Evolutionary conservation across 2,888 invertebrate species (phyloP).

Genomic region (Lasioglossum calceatum): DNA sequence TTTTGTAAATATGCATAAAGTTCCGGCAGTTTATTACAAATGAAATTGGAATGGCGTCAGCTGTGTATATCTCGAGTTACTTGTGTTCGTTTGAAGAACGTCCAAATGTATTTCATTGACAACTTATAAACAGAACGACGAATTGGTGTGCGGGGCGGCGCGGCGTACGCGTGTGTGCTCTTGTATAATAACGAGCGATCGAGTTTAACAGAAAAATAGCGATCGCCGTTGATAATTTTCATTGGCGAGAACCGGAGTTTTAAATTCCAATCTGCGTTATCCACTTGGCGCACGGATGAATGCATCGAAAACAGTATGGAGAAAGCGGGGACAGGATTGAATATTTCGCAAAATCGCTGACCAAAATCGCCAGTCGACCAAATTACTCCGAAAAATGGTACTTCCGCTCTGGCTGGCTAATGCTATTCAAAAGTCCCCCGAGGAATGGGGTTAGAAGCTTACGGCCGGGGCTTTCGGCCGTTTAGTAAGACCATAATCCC

Average conservation of each 20-base stretch:
- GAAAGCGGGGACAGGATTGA: not conserved
- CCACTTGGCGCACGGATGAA: not conserved
- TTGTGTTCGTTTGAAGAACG: not conserved
- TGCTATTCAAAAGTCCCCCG: not conserved
- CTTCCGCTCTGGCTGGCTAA: slow-evolving; percentile 6
- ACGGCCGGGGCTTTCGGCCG: slow-evolving; percentile 31
- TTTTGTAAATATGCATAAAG: not conserved
- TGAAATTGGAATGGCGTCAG: not conserved
- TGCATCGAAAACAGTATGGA: not conserved
- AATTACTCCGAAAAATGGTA: slow-evolving; percentile 9
- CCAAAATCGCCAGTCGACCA: not conserved
- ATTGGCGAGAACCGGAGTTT: not conserved
- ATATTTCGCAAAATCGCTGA: slow-evolving; percentile 7
- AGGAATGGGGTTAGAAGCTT: slow-evolving; percentile 43
- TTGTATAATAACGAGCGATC: not conserved
- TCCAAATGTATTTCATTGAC: not conserved
- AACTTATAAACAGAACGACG: not conserved
- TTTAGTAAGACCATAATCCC: slow-evolving; percentile 48
- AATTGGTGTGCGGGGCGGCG: not conserved
- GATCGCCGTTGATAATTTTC: not conserved
- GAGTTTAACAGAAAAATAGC: not conserved
- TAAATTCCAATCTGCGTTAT: not conserved
- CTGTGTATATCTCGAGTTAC: not conserved
- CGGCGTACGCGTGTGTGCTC: not conserved
- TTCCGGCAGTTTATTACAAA: not conserved